Evolutionary conservation across 1,140 invertebrate species (phyloP), one percentile per base, ranked within the genome.

Genomic region (Atta cephalotes): DNA sequence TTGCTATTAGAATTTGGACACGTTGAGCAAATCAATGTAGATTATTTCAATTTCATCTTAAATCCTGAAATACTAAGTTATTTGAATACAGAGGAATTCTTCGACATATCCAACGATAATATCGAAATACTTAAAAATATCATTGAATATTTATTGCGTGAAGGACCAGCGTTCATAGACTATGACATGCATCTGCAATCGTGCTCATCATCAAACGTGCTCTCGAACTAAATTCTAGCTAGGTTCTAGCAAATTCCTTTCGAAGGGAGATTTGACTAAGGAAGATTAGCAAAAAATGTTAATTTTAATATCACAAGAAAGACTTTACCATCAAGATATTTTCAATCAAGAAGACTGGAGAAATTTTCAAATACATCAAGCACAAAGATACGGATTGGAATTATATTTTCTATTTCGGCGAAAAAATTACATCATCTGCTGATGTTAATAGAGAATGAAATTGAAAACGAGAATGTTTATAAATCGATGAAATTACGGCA

Each of bases 341-440:
- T 25, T 35, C 87, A 25, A 25, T 25, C 25, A 25, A 25, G 18
- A 12, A 65, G 3, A 62, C 58, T 14, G 14, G n/a, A 14, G 56
- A 87, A n/a, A 49, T 80, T 5, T 56, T 72, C 21, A 31, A 87
- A 12, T 56, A 70, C n/a, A 21, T 72, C 5, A 49, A 70, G n/a
- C 14, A 31, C 9, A 18, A 87, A 18, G 35, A 35, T 3, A 63
- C 18, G 5, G 25, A 87, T 72, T 87, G 63, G 85, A 53, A 74
- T 25, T 1, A 7, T 31, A 3, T 72, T 78, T 87, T 28, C 76
- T 10, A 71, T 53, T 21, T 45, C 84, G 14, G 3, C 14, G 2
- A 70, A 88, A 18, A 86, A 74, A n/a, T 31, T 88, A 45, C 45
- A 80, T 28, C 14, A 81, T 45, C 25, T 88, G 7, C 6, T 88